These are phyloP conservation scores for Grantiella picta DNA, from an alignment of 2,113 vertebrate genomes.

Conservation along the genomic window DNA sequence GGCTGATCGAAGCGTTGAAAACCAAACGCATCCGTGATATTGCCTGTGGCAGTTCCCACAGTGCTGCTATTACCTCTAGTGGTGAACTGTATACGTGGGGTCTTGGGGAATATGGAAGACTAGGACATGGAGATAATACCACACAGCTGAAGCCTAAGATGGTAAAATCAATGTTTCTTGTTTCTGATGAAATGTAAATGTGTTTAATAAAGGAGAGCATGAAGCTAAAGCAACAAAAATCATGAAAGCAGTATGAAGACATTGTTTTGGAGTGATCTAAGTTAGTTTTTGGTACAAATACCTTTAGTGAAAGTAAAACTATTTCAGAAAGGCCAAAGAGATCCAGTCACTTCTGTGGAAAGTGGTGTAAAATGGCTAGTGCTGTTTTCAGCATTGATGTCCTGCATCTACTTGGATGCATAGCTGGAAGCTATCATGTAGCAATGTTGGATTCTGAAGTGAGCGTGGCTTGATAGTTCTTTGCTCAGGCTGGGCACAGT, in stretches of 20 bases:
- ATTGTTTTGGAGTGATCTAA: not conserved
- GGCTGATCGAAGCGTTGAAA: constrained; percentile 93
- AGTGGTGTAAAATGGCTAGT: not conserved
- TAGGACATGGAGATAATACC: constrained; percentile 96
- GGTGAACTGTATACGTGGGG: constrained; percentile 98
- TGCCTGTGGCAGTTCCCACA: constrained; percentile 96
- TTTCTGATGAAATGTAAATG: not conserved
- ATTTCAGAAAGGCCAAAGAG: not conserved
- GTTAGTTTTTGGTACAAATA: not conserved
- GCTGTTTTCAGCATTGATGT: not conserved
- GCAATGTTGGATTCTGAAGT: not conserved
- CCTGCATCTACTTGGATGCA: not conserved
- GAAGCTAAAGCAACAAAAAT: not conserved
- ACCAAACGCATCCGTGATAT: constrained; percentile 97
- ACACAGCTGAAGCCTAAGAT: constrained; percentile 97
- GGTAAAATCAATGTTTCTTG: constrained; percentile 68
- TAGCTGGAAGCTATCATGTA: not conserved
- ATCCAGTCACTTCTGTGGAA: not conserved
- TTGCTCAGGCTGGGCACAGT: not conserved
- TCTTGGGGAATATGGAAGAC: constrained; percentile 92
- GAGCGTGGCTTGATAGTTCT: not conserved
- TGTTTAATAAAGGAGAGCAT: not conserved
- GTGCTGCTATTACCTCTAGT: constrained; percentile 94
- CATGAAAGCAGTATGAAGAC: not conserved
- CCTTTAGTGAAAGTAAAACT: not conserved